Percentiles rank a stretch among this genome's conserved stretches.
Conservation (phyloP, 2,113 vertebrate genomes). For the Mugil cephalus region DNA sequence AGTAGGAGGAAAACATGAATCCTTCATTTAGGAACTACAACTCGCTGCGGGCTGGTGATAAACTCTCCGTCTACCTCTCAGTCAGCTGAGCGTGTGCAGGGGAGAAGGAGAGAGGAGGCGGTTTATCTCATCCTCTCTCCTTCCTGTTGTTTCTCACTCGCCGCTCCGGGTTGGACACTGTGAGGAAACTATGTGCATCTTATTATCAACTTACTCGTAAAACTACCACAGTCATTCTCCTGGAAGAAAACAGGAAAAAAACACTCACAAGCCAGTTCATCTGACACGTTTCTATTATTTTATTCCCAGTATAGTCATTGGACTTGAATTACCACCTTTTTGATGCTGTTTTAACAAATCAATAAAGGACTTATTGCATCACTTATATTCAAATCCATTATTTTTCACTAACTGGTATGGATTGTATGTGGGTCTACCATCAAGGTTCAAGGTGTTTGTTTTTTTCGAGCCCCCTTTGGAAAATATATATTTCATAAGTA, state of each 20-base stretch:
- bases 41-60: conserved; percentile 15
- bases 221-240: background rate
- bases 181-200: background rate
- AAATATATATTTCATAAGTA: conserved; percentile 81
- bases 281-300: too few species aligned
- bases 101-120: conserved; percentile 4
- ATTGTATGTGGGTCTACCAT: background rate
- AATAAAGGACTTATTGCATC: too few species aligned
- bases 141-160: conserved; percentile 34
- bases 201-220: background rate
- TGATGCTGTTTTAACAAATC: too few species aligned
- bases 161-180: background rate
- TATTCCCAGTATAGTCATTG: too few species aligned
- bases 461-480: conserved; percentile 29
- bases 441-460: conserved; percentile 12
- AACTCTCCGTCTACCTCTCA: conserved; percentile 31
- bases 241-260: background rate
- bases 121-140: conserved; percentile 35
- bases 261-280: too few species aligned
- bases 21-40: conserved; percentile 55
- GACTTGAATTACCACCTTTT: too few species aligned
- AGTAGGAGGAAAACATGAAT: conserved; percentile 46
- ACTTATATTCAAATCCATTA: too few species aligned
- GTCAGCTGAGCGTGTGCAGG: conserved; percentile 29
- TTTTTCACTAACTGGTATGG: too few species aligned